phyloP scores from a whole-genome alignment of 2,888 invertebrate genomes.

The Drosophila borealis region DNA sequence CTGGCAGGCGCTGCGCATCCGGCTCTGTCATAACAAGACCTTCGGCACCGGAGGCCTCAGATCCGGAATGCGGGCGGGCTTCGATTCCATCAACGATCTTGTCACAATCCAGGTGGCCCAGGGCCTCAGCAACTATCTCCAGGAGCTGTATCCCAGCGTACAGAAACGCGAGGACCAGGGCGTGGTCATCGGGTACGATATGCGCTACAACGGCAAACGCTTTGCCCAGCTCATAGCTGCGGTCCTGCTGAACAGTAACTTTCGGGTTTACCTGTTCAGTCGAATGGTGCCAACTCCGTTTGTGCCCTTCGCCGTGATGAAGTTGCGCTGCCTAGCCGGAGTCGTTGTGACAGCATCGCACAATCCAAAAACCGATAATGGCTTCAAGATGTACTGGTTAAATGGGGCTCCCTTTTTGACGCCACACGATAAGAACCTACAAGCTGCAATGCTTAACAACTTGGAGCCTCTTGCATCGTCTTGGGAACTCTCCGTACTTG shows the following conservation, averaged over 20 bases:
- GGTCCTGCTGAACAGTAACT: slow-evolving; percentile 91
- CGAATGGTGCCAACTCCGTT: slow-evolving; percentile 96
- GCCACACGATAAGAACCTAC: slow-evolving; percentile 95
- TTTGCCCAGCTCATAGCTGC: slow-evolving; percentile 91
- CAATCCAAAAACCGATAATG: slow-evolving; percentile 97
- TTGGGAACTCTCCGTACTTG: slow-evolving; percentile 90
- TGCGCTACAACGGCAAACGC: slow-evolving; percentile 95
- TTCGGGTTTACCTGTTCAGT: slow-evolving; percentile 93
- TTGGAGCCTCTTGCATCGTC: slow-evolving; percentile 91
- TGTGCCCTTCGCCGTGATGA: slow-evolving; percentile 93
- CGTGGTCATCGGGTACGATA: slow-evolving; percentile 96
- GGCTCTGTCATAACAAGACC: slow-evolving; percentile 89
- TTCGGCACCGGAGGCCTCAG: slow-evolving; percentile 98
- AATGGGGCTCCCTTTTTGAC: slow-evolving; percentile 97
- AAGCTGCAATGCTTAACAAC: slow-evolving; percentile 90
- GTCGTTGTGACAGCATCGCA: slow-evolving; percentile 98
- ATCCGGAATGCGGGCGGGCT: slow-evolving; percentile 97
- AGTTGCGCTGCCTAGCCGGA: slow-evolving; percentile 92
- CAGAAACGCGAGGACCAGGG: slow-evolving; percentile 87
- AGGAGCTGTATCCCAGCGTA: slow-evolving; percentile 86
- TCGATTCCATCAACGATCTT: slow-evolving; percentile 97
- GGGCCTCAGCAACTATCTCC: slow-evolving; percentile 92
- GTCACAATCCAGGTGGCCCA: slow-evolving; percentile 97
- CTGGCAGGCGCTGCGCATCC: slow-evolving; percentile 86
- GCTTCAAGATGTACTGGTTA: slow-evolving; percentile 98